Conservation (phyloP, 2,888 invertebrate genomes). For the Dolomedes plantarius region DNA sequence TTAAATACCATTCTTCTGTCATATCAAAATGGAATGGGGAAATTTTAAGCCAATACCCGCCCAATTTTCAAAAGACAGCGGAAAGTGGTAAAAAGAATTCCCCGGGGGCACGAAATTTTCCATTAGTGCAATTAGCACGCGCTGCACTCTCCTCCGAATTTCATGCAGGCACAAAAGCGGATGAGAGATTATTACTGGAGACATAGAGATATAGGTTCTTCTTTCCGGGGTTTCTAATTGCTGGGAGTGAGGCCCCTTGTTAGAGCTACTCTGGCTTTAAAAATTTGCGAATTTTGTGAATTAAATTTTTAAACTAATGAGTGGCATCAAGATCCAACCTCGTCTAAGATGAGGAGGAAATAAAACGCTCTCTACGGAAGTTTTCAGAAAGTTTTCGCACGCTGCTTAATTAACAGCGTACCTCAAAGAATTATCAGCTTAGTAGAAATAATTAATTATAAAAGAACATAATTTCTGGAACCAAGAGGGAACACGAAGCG, state of each 20-base stretch:
- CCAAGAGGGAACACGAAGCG: too few relatives aligned
- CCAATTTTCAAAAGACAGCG: background rate
- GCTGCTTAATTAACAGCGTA: too few relatives aligned
- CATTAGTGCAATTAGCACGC: background rate
- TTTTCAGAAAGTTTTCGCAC: too few relatives aligned
- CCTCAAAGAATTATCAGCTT: too few relatives aligned
- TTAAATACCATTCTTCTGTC: too few relatives aligned
- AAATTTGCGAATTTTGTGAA: background rate
- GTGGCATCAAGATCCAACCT: too few relatives aligned
- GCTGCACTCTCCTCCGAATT: background rate
- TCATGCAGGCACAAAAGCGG: background rate
- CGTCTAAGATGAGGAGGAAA: too few relatives aligned
- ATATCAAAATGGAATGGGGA: background rate
- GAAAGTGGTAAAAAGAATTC: background rate
- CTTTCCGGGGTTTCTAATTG: background rate
- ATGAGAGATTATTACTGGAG: background rate
- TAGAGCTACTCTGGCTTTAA: background rate
- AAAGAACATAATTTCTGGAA: background rate
- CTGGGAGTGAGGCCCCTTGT: background rate
- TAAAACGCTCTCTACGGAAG: too few relatives aligned
- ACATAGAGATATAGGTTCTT: background rate
- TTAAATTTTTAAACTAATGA: too few relatives aligned
- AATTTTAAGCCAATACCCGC: background rate
- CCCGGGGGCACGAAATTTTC: background rate
- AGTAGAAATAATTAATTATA: constrained; percentile 3